Base-by-base conservation (phyloP, 2,888 invertebrate genomes). In the Beris chalybata region DNA sequence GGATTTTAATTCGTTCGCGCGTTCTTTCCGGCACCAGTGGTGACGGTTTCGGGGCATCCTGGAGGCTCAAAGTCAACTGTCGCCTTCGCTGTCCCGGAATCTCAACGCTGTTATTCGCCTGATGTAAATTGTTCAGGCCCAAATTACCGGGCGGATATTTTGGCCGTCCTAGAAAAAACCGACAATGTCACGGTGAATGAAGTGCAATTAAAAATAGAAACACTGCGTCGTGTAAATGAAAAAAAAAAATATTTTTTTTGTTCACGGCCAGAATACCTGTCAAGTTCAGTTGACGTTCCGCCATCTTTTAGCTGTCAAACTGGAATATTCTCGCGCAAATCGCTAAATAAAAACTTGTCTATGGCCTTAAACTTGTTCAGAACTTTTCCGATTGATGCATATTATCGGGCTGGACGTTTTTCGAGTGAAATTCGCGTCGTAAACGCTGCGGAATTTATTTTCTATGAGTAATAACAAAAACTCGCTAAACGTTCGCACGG, bases 11-110 rank as follows among this genome's bases (percentile, higher is more conserved):
- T 22, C 80, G 76, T 67, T 81, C 80, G 5, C 80, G 74, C 30
- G 78, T 73, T 50, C 70, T 71, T 44, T 73, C 73, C 31, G 71
- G 72, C 53, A 71, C 58, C 2, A 70, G 67, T 7, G 77, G 76
- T 11, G 74, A 70, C 9, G 58, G 79, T 79, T 71, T 70, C 53
- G 77, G 75, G 64, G 79, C 79, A 44, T 76, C 73, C 67, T 79
- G 79, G 65, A 87, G 79, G 74, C 84, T 85, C 65, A 87, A 80
- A 73, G 86, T 86, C 73, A 87, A 79, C 70, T 84, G 83, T 76
- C 85, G 84, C 75, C 84, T 85, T 73, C 87, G 86, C 72, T 74
- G 76, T 75, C 82, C 71, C 68, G 74, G 70, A 70, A 75, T 76
- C 75, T 83, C 78, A 75, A 69, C 57, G 72, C 38, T 76, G 76